Percentiles rank a stretch among this genome's conserved stretches.
These are phyloP conservation scores for Lysandra coridon DNA, from an alignment of 2,888 invertebrate species.

Conservation along the genomic window DNA sequence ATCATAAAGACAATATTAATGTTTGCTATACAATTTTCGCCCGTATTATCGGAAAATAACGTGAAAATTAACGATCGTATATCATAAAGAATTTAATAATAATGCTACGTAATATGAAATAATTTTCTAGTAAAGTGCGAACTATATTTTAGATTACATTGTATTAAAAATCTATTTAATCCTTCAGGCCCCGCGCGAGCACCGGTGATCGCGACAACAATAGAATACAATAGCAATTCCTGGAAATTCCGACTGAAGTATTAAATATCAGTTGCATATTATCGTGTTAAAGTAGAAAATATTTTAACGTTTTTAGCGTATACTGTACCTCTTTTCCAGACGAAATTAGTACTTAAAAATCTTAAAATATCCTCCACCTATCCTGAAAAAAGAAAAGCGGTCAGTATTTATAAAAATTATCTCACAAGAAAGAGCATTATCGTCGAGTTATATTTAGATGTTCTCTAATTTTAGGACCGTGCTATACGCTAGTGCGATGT, in stretches of 20 bases:
- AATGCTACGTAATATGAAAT: no score
- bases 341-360: not conserved
- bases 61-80: not conserved
- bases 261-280: no score
- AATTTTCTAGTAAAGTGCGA: no score
- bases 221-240: no score
- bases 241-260: no score
- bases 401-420: slow-evolving; percentile 27
- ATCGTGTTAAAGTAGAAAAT: not conserved
- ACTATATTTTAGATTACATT: no score
- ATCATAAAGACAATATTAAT: slow-evolving; percentile 14
- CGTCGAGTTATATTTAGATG: slow-evolving; percentile 39
- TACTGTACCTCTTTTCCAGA: not conserved
- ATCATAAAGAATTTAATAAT: not conserved
- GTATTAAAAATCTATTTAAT: no score
- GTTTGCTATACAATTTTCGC: not conserved
- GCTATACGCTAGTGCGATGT: not conserved
- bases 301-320: not conserved
- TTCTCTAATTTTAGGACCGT: slow-evolving; percentile 4
- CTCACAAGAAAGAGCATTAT: slow-evolving; percentile 15
- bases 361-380: slow-evolving; percentile 1
- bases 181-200: no score
- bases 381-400: slow-evolving; percentile 11
- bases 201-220: no score
- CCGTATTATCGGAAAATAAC: not conserved